These are phyloP conservation scores for Invenusta paracnida DNA, from an alignment of 2,888 invertebrate species.

Conservation along the genomic window DNA sequence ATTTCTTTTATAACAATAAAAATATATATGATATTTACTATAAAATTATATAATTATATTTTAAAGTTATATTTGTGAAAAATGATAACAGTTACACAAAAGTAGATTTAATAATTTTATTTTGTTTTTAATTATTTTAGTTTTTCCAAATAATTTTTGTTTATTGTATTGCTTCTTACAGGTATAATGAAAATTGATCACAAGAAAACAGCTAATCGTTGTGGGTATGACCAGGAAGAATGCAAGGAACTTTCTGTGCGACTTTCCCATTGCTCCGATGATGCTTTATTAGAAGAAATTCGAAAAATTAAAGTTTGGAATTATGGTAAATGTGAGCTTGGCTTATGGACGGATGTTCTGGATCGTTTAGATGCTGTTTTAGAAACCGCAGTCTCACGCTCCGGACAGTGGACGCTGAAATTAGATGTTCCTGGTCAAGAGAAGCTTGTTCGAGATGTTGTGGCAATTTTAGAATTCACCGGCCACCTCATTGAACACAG, in stretches of 20 bases:
- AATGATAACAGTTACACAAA: too few relatives aligned
- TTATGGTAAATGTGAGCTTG: slow-evolving; percentile 78
- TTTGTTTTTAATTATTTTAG: too few relatives aligned
- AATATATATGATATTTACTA: too few relatives aligned
- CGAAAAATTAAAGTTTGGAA: slow-evolving; percentile 75
- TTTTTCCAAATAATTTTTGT: too few relatives aligned
- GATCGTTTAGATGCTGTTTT: slow-evolving; percentile 69
- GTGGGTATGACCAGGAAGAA: slow-evolving; percentile 63
- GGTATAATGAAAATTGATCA: slow-evolving; percentile 45
- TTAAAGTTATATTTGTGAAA: too few relatives aligned
- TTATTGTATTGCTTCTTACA: too few relatives aligned
- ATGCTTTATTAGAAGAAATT: slow-evolving; percentile 68
- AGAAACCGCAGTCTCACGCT: slow-evolving; percentile 65
- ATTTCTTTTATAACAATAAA: too few relatives aligned
- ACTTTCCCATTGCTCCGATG: slow-evolving; percentile 67
- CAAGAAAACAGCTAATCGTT: slow-evolving; percentile 42
- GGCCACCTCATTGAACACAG: slow-evolving; percentile 79
- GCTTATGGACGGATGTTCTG: slow-evolving; percentile 78
- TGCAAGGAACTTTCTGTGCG: slow-evolving; percentile 73
- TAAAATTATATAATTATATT: too few relatives aligned
- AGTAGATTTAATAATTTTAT: too few relatives aligned
- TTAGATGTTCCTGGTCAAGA: slow-evolving; percentile 70
- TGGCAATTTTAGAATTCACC: slow-evolving; percentile 68
- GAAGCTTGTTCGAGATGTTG: slow-evolving; percentile 49
- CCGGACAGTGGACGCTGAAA: slow-evolving; percentile 67